Conservation (phyloP, 2,797 vertebrate genomes). For the Protonibea diacanthus region DNA sequence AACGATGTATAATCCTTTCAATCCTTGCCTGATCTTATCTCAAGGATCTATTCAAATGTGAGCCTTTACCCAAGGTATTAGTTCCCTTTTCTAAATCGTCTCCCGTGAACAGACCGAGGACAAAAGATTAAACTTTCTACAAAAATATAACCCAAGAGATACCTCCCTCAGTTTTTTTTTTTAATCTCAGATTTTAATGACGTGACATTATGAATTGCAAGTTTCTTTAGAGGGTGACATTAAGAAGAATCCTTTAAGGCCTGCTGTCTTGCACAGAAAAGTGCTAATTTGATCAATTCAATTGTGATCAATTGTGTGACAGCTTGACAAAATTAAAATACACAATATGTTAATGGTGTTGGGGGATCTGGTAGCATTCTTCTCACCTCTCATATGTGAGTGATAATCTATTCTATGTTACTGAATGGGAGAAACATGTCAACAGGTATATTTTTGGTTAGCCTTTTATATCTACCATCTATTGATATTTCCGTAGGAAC, state of each 20-base stretch:
- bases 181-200: constrained; percentile 22
- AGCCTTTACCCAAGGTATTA: constrained; percentile 42
- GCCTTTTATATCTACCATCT: too few species aligned
- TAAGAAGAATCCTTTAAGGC: constrained; percentile 3
- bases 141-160: constrained; percentile 44
- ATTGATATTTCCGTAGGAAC: background rate
- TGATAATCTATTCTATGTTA: background rate
- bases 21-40: constrained; percentile 55
- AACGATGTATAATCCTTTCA: constrained; percentile 56
- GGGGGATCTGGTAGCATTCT: background rate
- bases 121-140: constrained; percentile 45
- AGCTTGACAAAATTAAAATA: background rate
- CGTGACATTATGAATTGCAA: constrained; percentile 10
- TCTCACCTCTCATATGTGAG: background rate
- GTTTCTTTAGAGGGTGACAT: constrained; percentile 21
- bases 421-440: background rate
- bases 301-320: too few species aligned
- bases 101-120: constrained; percentile 38
- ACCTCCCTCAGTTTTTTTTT: constrained; percentile 6
- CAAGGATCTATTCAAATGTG: constrained; percentile 62
- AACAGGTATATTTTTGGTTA: background rate
- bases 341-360: background rate
- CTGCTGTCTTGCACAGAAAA: constrained; percentile 15
- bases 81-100: constrained; percentile 36
- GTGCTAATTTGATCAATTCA: background rate